Conservation (phyloP, 2,797 vertebrate species). For the Megalops cyprinoides region DNA sequence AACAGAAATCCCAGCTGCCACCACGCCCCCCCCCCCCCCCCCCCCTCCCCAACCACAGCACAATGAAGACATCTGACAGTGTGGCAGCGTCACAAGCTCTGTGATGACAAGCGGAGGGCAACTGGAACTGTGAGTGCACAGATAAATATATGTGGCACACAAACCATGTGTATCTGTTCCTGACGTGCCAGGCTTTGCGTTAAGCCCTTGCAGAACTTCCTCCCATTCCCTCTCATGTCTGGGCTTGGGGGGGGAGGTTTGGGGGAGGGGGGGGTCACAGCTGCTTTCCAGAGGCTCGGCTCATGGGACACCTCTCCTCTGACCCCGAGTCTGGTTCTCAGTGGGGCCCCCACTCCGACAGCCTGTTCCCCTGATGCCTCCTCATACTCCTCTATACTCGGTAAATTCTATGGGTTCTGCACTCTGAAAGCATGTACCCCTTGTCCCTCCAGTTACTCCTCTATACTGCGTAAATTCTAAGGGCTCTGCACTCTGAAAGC, state of each 20-base stretch:
- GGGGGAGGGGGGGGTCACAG: slow-evolving; percentile 51
- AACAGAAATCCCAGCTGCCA: slow-evolving; percentile 61
- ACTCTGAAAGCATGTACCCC: too few relatives aligned
- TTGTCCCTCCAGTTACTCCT: neutral
- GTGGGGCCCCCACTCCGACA: slow-evolving; percentile 58
- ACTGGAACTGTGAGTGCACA: slow-evolving; percentile 55
- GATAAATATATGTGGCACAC: slow-evolving; percentile 61
- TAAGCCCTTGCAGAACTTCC: slow-evolving; percentile 61
- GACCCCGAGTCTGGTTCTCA: slow-evolving; percentile 62
- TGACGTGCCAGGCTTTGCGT: slow-evolving; percentile 56
- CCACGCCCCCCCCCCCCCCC: slow-evolving; percentile 47
- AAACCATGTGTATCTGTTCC: slow-evolving; percentile 59
- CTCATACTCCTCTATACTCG: slow-evolving; percentile 59
- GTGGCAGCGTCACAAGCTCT: slow-evolving; percentile 56
- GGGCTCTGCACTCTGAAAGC: neutral
- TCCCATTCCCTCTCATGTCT: slow-evolving; percentile 48
- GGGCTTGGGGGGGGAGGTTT: neutral
- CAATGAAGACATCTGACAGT: slow-evolving; percentile 52
- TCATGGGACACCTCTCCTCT: slow-evolving; percentile 67
- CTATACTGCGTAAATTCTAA: neutral
- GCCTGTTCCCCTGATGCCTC: slow-evolving; percentile 65
- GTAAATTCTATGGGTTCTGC: too few relatives aligned
- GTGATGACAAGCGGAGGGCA: slow-evolving; percentile 69
- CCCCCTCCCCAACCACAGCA: slow-evolving; percentile 33
- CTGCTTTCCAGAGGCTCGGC: slow-evolving; percentile 57